phyloP scores from a whole-genome alignment of 2,888 invertebrate genomes.

The Xestia xanthographa region DNA sequence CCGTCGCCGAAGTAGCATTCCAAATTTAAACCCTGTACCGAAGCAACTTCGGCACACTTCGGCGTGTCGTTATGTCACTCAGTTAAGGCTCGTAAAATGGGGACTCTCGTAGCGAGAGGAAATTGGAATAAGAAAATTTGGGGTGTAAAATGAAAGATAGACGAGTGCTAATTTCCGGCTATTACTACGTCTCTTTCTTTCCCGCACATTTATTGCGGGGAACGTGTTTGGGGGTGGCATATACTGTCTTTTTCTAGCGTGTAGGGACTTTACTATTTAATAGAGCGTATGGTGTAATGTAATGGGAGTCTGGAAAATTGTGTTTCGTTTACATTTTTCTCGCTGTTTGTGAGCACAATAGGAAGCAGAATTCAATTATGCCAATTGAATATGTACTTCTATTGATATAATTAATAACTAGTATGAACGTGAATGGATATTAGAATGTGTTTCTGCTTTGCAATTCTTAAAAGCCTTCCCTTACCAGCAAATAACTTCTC shows the following conservation, averaged over 20 bases:
- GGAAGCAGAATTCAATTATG: slow-evolving; percentile 8
- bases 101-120: slow-evolving; percentile 88
- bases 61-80: slow-evolving; percentile 44
- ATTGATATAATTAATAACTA: not conserved
- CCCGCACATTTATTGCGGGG: slow-evolving; percentile 88
- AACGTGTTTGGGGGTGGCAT: slow-evolving; percentile 80
- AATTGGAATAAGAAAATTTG: slow-evolving; percentile 95
- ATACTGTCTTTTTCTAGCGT: slow-evolving; percentile 86
- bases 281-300: slow-evolving; percentile 74
- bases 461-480: not conserved
- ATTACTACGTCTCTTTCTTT: slow-evolving; percentile 90
- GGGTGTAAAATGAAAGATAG: slow-evolving; percentile 95
- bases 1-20: slow-evolving; percentile 36
- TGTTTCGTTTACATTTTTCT: slow-evolving; percentile 49
- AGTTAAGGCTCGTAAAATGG: slow-evolving; percentile 80
- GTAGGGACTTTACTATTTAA: slow-evolving; percentile 77
- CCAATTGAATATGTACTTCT: not conserved
- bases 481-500: not conserved
- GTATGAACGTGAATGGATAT: not conserved
- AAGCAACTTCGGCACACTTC: slow-evolving; percentile 62
- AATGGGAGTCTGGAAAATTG: slow-evolving; percentile 65
- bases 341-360: slow-evolving; percentile 21
- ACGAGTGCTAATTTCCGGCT: slow-evolving; percentile 93
- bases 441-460: not conserved
- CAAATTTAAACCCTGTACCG: slow-evolving; percentile 70